A percentile compares a stretch with the other conserved stretches of the same genome.
These are phyloP conservation scores for Brachyopa scutellaris DNA, from an alignment of 2,888 invertebrate genomes.

Conservation along the genomic window DNA sequence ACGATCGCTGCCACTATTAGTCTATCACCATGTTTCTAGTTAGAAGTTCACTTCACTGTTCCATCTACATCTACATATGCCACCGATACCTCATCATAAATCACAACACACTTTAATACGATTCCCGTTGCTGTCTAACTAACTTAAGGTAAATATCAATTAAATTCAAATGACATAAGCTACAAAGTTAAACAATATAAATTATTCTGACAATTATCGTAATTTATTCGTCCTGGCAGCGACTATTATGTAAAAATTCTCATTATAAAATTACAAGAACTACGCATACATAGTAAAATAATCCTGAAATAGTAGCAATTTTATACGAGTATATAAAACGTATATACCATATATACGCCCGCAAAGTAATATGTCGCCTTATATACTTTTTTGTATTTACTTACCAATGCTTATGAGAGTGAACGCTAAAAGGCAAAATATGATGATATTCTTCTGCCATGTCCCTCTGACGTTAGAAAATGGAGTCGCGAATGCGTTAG, in stretches of 20 bases:
- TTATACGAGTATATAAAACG: not conserved
- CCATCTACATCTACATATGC: no score
- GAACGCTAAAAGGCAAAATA: slow-evolving; percentile 66
- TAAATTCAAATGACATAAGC: slow-evolving; percentile 69
- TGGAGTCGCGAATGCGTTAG: slow-evolving; percentile 74
- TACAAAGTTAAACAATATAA: slow-evolving; percentile 55
- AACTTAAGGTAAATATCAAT: slow-evolving; percentile 67
- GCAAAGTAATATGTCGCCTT: slow-evolving; percentile 24
- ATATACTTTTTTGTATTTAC: slow-evolving; percentile 19
- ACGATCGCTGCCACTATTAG: no score
- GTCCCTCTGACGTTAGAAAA: slow-evolving; percentile 73
- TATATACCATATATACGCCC: slow-evolving; percentile 6
- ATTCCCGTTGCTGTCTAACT: slow-evolving; percentile 22
- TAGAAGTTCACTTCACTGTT: no score
- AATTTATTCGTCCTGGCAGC: slow-evolving; percentile 61
- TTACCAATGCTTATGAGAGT: slow-evolving; percentile 67
- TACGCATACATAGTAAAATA: slow-evolving; percentile 4
- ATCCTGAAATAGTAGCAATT: slow-evolving; percentile 52
- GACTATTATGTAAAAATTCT: slow-evolving; percentile 39
- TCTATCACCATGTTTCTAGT: no score
- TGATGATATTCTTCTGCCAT: slow-evolving; percentile 70
- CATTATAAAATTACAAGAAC: slow-evolving; percentile 59
- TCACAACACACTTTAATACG: slow-evolving; percentile 20
- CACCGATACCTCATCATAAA: slow-evolving; percentile 15
- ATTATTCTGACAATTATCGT: slow-evolving; percentile 69